Conservation (phyloP, 1,140 invertebrate species). For the Spodoptera litura region DNA sequence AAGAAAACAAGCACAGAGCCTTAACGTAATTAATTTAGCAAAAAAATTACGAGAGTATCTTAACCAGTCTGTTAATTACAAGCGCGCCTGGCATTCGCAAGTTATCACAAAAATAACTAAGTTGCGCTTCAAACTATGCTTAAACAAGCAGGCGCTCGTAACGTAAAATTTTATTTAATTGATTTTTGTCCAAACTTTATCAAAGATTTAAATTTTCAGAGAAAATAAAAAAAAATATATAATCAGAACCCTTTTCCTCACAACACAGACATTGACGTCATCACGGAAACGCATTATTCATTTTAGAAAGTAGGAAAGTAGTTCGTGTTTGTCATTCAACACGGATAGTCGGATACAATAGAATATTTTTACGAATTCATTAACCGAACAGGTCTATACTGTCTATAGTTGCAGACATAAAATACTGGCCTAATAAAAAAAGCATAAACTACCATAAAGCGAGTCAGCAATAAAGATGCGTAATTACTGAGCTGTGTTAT, state of each 20-base stretch:
- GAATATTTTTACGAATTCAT: conserved; percentile 4
- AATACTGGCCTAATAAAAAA: conserved; percentile 13
- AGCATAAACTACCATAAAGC: background rate
- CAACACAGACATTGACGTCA: background rate
- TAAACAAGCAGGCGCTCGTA: conserved; percentile 38
- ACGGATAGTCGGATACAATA: background rate
- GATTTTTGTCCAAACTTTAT: no score
- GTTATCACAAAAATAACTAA: background rate
- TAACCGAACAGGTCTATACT: background rate
- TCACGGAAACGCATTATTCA: conserved; percentile 12
- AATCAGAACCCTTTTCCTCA: background rate
- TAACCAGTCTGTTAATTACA: background rate
- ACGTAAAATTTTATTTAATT: background rate
- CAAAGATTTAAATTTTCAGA: background rate
- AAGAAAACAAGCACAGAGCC: background rate
- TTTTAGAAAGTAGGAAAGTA: background rate
- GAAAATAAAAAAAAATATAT: background rate
- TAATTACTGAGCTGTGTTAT: conserved; percentile 23
- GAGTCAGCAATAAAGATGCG: background rate
- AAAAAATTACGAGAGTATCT: background rate
- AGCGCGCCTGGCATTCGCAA: background rate
- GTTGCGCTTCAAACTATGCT: conserved; percentile 19
- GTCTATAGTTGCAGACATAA: background rate
- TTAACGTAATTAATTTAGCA: background rate
- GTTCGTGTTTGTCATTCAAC: background rate